Evolutionary conservation across 2,888 invertebrate genomes (phyloP), one percentile per base, ranked within the genome.

Genomic region (Gandaritis pyraliata): DNA sequence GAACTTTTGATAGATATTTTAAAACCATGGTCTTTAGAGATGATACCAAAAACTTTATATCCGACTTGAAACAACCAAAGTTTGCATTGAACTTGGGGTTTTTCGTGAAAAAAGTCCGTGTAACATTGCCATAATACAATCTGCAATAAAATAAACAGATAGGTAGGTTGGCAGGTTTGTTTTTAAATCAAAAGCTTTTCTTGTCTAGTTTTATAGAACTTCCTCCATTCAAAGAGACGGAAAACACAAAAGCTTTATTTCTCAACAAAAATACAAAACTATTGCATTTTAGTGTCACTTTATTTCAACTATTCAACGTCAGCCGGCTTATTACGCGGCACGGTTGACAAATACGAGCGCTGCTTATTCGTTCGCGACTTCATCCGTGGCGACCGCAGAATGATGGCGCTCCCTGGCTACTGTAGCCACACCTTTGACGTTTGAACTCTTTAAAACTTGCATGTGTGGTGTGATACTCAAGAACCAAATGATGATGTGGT

Each of bases 291-390:
- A 29, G 3, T 45, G 16, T 36, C 58, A 6, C 38, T 52, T 52
- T 52, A 45, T 54, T 46, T 39, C 23, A 41, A 41, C 53, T 48
- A 51, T 48, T 58, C 41, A 59, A 33, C 49, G 46, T 55, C 33
- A 36, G 38, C 7, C 13, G 47, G 54, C 41, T 47, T 64, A 62
- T 55, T 61, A 64, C 59, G 45, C 61, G 61, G 65, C 64, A 53
- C 61, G 61, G 57, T 71, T 76, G 73, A 83, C 66, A 69, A 81
- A 79, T 80, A 74, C 69, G 67, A 72, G 74, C 73, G 71, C 70
- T 80, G 80, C 79, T 78, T 76, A 79, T 78, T 78, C 75, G 75
- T 69, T 71, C 72, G 51, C 72, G 80, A 82, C 80, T 85, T 81
- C 77, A 83, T 81, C 55, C 55, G 47, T 46, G 8, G 43, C 11